Percentiles rank a stretch among this genome's conserved stretches.
Evolutionary conservation across 53 echinoderm and acorn worm genomes (phyloP).

Genomic region (Crossaster papposus): DNA sequence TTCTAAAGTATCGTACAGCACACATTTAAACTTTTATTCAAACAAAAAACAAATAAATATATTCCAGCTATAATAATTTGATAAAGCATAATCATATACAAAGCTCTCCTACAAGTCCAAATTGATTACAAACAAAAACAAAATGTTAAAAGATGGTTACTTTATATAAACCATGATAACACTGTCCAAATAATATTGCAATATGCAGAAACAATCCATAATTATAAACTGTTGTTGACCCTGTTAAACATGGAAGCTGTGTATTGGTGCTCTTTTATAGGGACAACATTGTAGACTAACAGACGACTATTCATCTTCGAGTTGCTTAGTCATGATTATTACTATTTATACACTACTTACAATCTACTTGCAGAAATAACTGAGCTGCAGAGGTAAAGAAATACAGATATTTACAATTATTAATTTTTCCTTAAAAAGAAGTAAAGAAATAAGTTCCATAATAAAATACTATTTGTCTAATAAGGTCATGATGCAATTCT

Average conservation of each 20-base stretch:
- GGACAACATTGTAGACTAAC: not conserved
- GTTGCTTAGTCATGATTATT: not conserved
- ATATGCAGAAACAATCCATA: conserved; percentile 19
- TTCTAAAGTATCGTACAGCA: conserved; percentile 45
- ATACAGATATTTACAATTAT: not conserved
- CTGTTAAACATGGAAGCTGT: conserved; percentile 29
- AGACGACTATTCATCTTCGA: not conserved
- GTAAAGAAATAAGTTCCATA: not conserved
- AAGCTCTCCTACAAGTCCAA: conserved; percentile 17
- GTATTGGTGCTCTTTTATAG: not conserved
- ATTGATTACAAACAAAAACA: conserved; percentile 40
- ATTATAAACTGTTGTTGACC: conserved; percentile 9
- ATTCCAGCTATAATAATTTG: not conserved
- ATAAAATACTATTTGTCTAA: not conserved
- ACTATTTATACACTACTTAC: not conserved
- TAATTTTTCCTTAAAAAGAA: not conserved
- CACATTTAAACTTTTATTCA: conserved; percentile 35
- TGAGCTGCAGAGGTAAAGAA: not conserved
- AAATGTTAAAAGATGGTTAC: conserved; percentile 4
- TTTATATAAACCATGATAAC: not conserved
- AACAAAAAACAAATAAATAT: conserved; percentile 42
- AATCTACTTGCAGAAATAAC: not conserved
- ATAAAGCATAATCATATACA: conserved; percentile 32
- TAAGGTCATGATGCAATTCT: no score
- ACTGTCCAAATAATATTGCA: conserved; percentile 44